Conservation (phyloP, 2,113 vertebrate species). For the Fulmarus glacialis region DNA sequence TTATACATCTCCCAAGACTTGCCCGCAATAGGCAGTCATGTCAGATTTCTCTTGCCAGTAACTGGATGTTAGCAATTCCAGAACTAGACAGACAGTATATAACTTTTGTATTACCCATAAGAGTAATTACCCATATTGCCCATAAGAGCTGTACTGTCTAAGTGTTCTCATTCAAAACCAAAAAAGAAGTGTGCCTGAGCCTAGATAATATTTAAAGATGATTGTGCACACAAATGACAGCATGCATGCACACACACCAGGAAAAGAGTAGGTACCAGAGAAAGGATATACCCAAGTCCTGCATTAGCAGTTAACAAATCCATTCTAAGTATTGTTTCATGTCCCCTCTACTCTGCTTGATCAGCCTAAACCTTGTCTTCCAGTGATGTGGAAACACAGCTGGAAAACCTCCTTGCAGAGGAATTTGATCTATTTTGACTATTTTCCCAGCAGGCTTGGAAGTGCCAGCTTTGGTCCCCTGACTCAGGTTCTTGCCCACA, state of each 20-base stretch:
- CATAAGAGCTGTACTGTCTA: not conserved
- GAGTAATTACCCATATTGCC: not conserved
- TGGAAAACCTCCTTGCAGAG: constrained; percentile 19
- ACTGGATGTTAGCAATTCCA: not conserved
- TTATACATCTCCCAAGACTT: constrained; percentile 19
- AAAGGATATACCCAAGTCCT: not conserved
- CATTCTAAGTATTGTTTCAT: not conserved
- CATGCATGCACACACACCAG: not conserved
- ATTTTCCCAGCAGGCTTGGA: constrained; percentile 1
- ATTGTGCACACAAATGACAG: not conserved
- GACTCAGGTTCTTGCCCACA: not conserved
- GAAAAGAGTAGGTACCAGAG: not conserved
- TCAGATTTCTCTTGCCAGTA: not conserved
- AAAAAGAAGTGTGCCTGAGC: not conserved
- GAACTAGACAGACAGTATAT: not conserved
- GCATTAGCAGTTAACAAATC: not conserved
- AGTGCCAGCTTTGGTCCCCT: constrained; percentile 3
- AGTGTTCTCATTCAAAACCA: not conserved
- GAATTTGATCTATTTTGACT: constrained; percentile 45
- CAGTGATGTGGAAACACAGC: constrained; percentile 46
- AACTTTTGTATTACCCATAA: not conserved
- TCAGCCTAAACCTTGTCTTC: not conserved
- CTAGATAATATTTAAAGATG: not conserved
- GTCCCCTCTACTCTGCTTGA: not conserved
- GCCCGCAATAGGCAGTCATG: not conserved